Base-by-base conservation (phyloP, 1,140 invertebrate species). In the Cyclargus thomasi region DNA sequence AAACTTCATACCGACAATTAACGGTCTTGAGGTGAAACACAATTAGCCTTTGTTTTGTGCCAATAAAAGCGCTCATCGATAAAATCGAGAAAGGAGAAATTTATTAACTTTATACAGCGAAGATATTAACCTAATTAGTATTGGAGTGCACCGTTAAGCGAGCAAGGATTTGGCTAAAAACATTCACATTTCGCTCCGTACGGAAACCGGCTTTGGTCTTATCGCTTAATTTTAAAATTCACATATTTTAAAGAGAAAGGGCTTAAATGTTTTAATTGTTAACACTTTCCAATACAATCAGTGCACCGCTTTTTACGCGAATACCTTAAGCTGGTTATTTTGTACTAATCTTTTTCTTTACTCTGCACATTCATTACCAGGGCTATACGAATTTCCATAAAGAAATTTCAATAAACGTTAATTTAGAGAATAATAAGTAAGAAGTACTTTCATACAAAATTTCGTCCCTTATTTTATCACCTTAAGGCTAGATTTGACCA, bases 61-160 rank as follows among this genome's bases (percentile, higher is more conserved):
- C 39, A 47, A 47, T 47, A 16, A 14, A 8, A 16, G 11, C 14
- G n/a, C n/a, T n/a, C n/a, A 16, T 47, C 14, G 39, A 47, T 47
- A 47, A 47, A 47, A 47, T 16, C 11, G 10, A 16, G 39, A 47
- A 47, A 47, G 39, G 39, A 16, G 39, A 47, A 47, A 47, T 47
- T 47, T 16, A 16, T 16, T 29, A 47, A 16, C 39, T 47, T 47
- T 47, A 47, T 47, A 47, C 39, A 16, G 39, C 39, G 39, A 16
- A 14, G 55, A 18, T 21, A 59, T 59, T 59, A 59, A 59, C 55
- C 20, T 59, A 59, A 59, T 59, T 59, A 47, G 39, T 47, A 59
- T 59, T 6, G 2, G 5, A 21, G 17, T 17, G 17, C n/a, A 59
- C 55, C 55, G 55, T 59, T 59, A 59, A 20, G 6, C 18, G 20